Conservation (phyloP, 2,113 vertebrate genomes). For the Malurus cyaneus region DNA sequence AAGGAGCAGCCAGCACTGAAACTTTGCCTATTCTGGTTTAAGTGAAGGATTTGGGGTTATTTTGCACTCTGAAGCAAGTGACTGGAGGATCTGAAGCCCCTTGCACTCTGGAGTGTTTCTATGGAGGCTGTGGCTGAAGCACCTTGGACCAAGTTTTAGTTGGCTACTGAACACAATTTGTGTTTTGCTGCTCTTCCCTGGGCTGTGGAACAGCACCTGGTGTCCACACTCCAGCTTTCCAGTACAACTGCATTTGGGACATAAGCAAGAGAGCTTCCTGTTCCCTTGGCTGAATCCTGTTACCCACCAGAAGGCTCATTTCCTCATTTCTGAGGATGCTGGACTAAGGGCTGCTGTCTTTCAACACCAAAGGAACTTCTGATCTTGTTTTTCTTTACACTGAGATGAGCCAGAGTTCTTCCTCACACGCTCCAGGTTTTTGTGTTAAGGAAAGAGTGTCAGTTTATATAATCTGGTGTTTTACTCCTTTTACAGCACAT, state of each 20-base stretch:
- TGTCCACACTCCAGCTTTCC: neutral
- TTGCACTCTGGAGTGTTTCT: neutral
- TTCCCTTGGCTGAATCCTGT: neutral
- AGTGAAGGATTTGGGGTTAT: neutral
- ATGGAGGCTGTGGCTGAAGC: neutral
- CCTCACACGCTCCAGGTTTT: neutral
- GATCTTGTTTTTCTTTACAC: neutral
- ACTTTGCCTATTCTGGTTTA: neutral
- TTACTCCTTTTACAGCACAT: neutral
- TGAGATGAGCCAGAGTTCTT: neutral
- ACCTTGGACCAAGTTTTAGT: neutral
- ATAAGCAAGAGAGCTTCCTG: neutral
- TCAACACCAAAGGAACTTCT: neutral
- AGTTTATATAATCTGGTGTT: neutral
- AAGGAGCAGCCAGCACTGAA: neutral
- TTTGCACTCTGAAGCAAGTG: neutral
- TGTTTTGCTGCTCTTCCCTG: neutral
- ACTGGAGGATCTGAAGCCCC: neutral
- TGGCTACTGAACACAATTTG: neutral
- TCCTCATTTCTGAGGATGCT: neutral
- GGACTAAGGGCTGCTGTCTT: neutral
- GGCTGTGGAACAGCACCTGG: neutral
- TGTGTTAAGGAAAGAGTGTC: neutral
- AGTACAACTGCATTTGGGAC: neutral
- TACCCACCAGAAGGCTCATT: neutral